These are phyloP conservation scores for Drosophila parvula DNA, from an alignment of 1,140 invertebrate genomes.

Conservation along the genomic window DNA sequence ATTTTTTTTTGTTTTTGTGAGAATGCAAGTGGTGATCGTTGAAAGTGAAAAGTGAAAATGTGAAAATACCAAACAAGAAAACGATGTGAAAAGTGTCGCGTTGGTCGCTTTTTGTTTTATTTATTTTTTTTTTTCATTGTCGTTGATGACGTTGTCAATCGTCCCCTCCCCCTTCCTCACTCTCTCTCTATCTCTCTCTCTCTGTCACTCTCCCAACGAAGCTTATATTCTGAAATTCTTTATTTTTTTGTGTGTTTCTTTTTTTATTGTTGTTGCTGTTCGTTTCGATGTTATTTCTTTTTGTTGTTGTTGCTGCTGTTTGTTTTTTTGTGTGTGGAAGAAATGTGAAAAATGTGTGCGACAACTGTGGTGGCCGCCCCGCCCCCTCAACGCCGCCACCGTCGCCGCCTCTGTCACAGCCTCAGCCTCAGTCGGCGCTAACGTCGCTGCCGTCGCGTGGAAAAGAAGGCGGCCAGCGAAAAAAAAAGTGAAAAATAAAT, in stretches of 20 bases:
- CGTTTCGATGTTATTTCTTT: conserved; percentile 16
- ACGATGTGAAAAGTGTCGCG: conserved; percentile 72
- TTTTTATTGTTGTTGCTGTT: conserved; percentile 22
- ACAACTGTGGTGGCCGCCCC: conserved; percentile 57
- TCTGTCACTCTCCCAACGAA: not conserved
- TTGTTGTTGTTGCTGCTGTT: conserved; percentile 23
- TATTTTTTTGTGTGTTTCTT: conserved; percentile 47
- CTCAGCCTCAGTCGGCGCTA: conserved; percentile 2
- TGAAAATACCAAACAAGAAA: conserved; percentile 15
- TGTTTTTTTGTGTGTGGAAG: conserved; percentile 14
- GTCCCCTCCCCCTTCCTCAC: not conserved
- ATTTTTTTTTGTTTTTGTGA: conserved; percentile 20
- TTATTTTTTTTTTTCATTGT: conserved; percentile 27
- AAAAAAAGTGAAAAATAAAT: conserved; percentile 40
- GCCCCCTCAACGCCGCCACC: conserved; percentile 1
- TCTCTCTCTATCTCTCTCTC: not conserved
- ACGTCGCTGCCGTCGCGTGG: conserved; percentile 8
- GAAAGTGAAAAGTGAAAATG: conserved; percentile 26
- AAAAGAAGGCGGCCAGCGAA: conserved; percentile 43
- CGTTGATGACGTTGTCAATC: conserved; percentile 52
- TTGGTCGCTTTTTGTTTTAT: conserved; percentile 21
- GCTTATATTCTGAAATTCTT: conserved; percentile 33
- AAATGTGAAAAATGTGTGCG: conserved; percentile 80
- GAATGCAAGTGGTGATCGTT: conserved; percentile 12
- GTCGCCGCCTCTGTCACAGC: not conserved